Evolutionary conservation across 2,888 invertebrate species (phyloP).

Genomic region (Phymatocera aterrima): DNA sequence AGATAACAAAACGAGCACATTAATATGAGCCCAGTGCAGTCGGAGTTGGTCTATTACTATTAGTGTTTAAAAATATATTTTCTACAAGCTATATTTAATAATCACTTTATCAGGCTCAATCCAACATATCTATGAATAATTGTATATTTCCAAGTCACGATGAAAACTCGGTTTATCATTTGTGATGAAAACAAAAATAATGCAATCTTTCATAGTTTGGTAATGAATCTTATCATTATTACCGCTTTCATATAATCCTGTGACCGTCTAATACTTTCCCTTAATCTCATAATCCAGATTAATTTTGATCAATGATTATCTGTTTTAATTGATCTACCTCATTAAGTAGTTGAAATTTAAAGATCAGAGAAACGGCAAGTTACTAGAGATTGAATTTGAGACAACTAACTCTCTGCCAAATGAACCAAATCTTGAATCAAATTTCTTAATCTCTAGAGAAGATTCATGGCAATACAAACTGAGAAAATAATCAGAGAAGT

Average conservation of each 20-base stretch:
- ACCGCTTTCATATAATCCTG: neutral
- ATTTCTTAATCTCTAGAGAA: neutral
- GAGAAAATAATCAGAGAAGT: neutral
- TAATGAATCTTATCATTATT: neutral
- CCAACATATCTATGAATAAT: neutral
- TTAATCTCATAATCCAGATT: neutral
- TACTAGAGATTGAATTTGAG: neutral
- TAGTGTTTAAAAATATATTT: neutral
- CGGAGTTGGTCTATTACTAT: too few species aligned
- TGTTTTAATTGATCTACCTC: neutral
- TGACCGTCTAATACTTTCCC: neutral
- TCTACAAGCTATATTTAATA: neutral
- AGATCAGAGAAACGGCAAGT: neutral
- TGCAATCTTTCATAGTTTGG: neutral
- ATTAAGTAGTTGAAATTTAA: neutral
- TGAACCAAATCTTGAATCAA: neutral
- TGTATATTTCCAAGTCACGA: neutral
- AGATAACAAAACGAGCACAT: constrained; percentile 33
- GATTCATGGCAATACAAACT: neutral
- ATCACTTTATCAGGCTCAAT: neutral
- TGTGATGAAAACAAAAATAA: too few species aligned
- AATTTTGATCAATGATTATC: neutral
- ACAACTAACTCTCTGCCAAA: neutral
- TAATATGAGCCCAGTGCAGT: constrained; percentile 8
- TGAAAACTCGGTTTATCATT: too few species aligned